These are phyloP conservation scores for Drosophila kokeensis DNA, from an alignment of 2,888 invertebrate genomes.

Conservation along the genomic window DNA sequence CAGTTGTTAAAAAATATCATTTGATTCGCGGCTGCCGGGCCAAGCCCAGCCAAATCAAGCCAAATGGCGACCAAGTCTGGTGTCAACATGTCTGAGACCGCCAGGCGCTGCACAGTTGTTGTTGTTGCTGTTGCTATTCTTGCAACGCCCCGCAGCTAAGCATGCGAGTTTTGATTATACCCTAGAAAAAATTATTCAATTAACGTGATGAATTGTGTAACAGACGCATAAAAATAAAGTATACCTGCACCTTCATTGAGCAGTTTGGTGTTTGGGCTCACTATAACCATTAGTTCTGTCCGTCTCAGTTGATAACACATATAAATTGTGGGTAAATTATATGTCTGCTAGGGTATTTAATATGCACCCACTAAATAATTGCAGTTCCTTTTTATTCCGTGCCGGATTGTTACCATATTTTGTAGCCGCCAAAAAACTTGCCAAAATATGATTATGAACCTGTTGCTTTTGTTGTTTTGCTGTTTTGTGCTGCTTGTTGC, in stretches of 20 bases:
- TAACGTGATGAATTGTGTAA: background rate
- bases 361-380: background rate
- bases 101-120: constrained; percentile 39
- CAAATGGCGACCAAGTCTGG: constrained; percentile 61
- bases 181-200: constrained; percentile 6
- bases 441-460: constrained; percentile 69
- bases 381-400: constrained; percentile 30
- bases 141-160: constrained; percentile 58
- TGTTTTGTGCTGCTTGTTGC: constrained; percentile 33
- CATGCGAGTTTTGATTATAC: constrained; percentile 49
- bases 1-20: constrained; percentile 70
- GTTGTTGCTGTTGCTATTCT: constrained; percentile 48
- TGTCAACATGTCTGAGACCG: constrained; percentile 79
- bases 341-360: constrained; percentile 18
- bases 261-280: background rate
- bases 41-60: constrained; percentile 42
- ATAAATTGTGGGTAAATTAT: background rate
- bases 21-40: constrained; percentile 44
- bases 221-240: background rate
- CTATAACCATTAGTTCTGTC: too few relatives aligned
- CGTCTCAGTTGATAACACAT: background rate
- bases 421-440: constrained; percentile 50
- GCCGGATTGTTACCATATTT: constrained; percentile 45
- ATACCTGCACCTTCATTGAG: background rate
- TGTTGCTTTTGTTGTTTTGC: constrained; percentile 59